These are phyloP conservation scores for Sminthurides aquaticus DNA, from an alignment of 2,888 invertebrate species.

Conservation along the genomic window DNA sequence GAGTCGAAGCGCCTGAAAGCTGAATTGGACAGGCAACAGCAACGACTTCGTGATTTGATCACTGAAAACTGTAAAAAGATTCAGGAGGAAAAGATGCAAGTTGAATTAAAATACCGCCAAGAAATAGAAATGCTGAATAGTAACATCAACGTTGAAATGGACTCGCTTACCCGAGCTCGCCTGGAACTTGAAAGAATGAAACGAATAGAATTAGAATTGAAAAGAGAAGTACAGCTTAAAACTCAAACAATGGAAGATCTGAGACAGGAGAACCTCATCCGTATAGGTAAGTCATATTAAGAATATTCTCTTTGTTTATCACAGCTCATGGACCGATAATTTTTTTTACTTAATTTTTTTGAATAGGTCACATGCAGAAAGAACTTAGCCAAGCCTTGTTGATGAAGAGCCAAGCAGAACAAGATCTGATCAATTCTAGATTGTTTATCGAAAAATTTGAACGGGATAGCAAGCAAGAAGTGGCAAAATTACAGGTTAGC, in stretches of 20 bases:
- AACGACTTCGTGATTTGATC: conserved; percentile 64
- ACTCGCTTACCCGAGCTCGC: conserved; percentile 64
- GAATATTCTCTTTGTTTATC: conserved; percentile 10
- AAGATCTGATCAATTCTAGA: conserved; percentile 65
- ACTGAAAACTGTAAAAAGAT: conserved; percentile 58
- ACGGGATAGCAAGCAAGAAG: conserved; percentile 67
- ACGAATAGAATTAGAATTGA: conserved; percentile 65
- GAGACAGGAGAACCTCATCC: conserved; percentile 69
- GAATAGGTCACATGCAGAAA: conserved; percentile 62
- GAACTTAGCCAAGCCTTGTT: conserved; percentile 68
- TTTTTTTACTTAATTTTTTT: neutral
- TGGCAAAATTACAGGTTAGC: conserved; percentile 57
- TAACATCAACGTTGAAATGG: conserved; percentile 72
- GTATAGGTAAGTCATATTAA: conserved; percentile 52
- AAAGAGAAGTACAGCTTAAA: conserved; percentile 69
- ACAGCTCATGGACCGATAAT: neutral
- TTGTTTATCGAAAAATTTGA: conserved; percentile 60
- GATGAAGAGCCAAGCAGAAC: conserved; percentile 70
- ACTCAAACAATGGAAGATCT: conserved; percentile 68
- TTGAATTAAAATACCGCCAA: conserved; percentile 55
- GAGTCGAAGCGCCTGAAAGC: conserved; percentile 68
- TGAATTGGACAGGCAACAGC: conserved; percentile 68
- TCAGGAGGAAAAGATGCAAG: conserved; percentile 59
- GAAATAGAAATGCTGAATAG: conserved; percentile 71
- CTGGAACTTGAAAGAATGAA: conserved; percentile 71